These are phyloP conservation scores for Oryzias dopingdopingensis DNA, from an alignment of 2,797 vertebrate species.

Conservation along the genomic window DNA sequence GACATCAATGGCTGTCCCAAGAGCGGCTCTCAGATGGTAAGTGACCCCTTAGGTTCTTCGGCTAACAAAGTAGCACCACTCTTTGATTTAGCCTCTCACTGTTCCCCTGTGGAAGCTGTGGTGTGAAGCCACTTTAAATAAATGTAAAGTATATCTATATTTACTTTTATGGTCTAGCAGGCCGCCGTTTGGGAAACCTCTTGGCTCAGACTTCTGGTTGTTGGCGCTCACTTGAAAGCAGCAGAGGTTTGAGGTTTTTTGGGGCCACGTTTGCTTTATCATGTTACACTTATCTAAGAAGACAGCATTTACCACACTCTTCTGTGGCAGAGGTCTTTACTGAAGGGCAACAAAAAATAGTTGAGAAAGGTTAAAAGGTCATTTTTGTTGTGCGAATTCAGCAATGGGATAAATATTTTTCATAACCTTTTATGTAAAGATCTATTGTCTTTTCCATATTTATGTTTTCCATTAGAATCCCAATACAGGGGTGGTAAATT, in stretches of 20 bases:
- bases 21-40: constrained; percentile 98
- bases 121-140: constrained; percentile 27
- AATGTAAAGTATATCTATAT: constrained; percentile 61
- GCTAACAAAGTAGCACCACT: constrained; percentile 20
- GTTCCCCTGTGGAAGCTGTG: constrained; percentile 16
- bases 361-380: constrained; percentile 1
- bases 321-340: not conserved
- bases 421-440: constrained; percentile 26
- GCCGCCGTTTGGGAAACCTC: constrained; percentile 51
- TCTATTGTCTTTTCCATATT: constrained; percentile 28
- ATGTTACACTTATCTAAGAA: constrained; percentile 46
- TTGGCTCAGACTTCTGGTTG: constrained; percentile 52
- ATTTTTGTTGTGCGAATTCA: constrained; percentile 18
- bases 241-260: constrained; percentile 34
- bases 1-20: constrained; percentile 98
- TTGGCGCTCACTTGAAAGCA: constrained; percentile 59
- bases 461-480: constrained; percentile 28
- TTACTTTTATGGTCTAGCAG: constrained; percentile 54
- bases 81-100: constrained; percentile 31
- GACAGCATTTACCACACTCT: constrained; percentile 25
- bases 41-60: constrained; percentile 59
- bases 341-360: constrained; percentile 9
- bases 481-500: constrained; percentile 55
- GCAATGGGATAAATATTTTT: constrained; percentile 7
- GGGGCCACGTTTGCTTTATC: constrained; percentile 42